These are phyloP conservation scores for Eilema caniola DNA, from an alignment of 2,888 invertebrate genomes.

Conservation along the genomic window DNA sequence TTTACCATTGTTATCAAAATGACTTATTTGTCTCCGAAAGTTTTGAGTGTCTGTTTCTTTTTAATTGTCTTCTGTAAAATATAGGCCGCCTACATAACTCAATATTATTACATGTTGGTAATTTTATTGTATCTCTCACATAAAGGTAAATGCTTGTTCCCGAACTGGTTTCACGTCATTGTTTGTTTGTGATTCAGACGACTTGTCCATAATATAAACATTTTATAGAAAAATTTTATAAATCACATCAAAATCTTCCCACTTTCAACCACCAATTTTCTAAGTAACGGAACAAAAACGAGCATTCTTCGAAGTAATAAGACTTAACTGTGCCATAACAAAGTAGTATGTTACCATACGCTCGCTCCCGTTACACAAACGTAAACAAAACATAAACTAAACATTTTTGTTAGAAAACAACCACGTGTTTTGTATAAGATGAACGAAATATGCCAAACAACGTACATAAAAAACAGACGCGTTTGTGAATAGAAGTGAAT, in stretches of 20 bases:
- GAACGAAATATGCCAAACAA: conserved; percentile 17
- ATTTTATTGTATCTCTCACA: not conserved
- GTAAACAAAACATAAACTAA: conserved; percentile 47
- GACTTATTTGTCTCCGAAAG: too few species aligned
- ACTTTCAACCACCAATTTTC: conserved; percentile 13
- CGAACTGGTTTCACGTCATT: not conserved
- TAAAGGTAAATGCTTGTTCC: not conserved
- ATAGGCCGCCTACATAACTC: not conserved
- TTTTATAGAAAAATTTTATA: not conserved
- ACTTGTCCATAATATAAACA: not conserved
- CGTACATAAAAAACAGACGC: conserved; percentile 10
- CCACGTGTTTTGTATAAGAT: conserved; percentile 25
- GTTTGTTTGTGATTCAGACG: not conserved
- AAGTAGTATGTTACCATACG: conserved; percentile 43
- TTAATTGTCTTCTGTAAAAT: too few species aligned
- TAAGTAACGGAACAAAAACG: conserved; percentile 21
- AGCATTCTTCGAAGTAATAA: conserved; percentile 18
- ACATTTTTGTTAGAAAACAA: conserved; percentile 42
- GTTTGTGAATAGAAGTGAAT: conserved; percentile 9
- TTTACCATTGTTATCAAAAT: too few species aligned
- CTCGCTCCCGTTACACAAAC: conserved; percentile 39
- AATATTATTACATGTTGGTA: not conserved
- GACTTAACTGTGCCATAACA: conserved; percentile 38
- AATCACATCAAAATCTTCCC: not conserved
- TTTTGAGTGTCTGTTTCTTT: too few species aligned